A percentile compares a stretch with the other conserved stretches of the same genome.
phyloP scores from a whole-genome alignment of 2,888 invertebrate genomes.

The Epirrhoe tristata region DNA sequence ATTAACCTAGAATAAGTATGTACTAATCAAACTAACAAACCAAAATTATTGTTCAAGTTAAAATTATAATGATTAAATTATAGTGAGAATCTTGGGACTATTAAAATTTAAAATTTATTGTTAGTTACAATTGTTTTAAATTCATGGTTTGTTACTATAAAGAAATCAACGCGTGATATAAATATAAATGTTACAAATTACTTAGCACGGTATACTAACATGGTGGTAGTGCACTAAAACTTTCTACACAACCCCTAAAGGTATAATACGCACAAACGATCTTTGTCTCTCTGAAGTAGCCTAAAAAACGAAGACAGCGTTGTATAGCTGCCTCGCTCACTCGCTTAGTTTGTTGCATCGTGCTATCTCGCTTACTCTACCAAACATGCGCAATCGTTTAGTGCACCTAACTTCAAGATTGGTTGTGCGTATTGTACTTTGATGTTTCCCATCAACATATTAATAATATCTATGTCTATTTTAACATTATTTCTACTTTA shows the following conservation, averaged over 20 bases:
- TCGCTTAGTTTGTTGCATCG: no score
- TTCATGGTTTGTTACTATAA: neutral
- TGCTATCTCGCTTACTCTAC: no score
- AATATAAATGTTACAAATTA: no score
- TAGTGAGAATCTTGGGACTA: neutral
- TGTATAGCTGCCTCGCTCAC: no score
- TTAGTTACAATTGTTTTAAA: neutral
- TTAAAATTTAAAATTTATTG: no score
- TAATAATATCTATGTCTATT: neutral
- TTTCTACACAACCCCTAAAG: neutral
- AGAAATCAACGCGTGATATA: neutral
- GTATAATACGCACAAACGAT: no score
- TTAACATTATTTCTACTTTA: neutral
- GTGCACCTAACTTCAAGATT: no score
- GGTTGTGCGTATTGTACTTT: no score
- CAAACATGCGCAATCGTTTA: no score
- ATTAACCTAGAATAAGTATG: conserved; percentile 19
- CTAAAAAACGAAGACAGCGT: no score
- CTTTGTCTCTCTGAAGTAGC: no score
- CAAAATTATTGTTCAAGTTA: neutral
- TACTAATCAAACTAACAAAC: neutral
- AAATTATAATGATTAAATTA: neutral
- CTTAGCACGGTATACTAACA: neutral
- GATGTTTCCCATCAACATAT: no score
- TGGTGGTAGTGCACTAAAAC: neutral